Base-by-base conservation (phyloP, 2,797 vertebrate species). In the Lophotriccus pileatus region DNA sequence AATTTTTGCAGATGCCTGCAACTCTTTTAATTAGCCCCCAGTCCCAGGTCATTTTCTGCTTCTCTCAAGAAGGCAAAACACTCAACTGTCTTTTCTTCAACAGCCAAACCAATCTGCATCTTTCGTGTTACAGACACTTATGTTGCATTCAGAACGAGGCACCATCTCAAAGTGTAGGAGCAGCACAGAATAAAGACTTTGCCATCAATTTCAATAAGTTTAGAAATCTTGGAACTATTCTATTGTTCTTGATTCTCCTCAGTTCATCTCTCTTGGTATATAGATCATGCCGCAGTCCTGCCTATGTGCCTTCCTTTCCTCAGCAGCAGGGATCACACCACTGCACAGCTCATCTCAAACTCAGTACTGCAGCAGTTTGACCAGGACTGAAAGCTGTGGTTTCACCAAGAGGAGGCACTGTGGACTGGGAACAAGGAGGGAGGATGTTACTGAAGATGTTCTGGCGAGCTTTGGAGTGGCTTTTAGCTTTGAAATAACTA, bases 1-100 rank as follows among this genome's bases (percentile, higher is more conserved):
- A 85, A 86, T 88, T 91, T 96, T 88, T 94, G 91, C 59, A 6
- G 89, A 91, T 96, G 93, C 23, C 39, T 91, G 89, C 89, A 96
- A 91, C 34, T 86, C 39, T 63, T 39, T 91, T 95, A 91, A 95
- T 91, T 92, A 93, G 73, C 43, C 87, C 59, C 50, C 23, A 78
- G 76, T 92, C 89, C 87, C 84, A 95, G 78, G 92, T 76, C 53
- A 73, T 93, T 90, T 92, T 94, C 82, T 77, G 50, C 43, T 78
- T 85, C 81, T 74, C 60, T 93, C 75, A 94, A 76, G 53, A 77
- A 62, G 39, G 81, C 37, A 93, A 90, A 95, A 84, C 55, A 62
- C 62, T 90, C 37, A 58, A n/a, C 70, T 53, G 30, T 67, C 70
- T 94, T 80, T 84, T 85, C 66, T 73, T 80, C 78, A 92, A 59